These are phyloP conservation scores for Phengaris arion DNA, from an alignment of 2,888 invertebrate species.

Conservation along the genomic window DNA sequence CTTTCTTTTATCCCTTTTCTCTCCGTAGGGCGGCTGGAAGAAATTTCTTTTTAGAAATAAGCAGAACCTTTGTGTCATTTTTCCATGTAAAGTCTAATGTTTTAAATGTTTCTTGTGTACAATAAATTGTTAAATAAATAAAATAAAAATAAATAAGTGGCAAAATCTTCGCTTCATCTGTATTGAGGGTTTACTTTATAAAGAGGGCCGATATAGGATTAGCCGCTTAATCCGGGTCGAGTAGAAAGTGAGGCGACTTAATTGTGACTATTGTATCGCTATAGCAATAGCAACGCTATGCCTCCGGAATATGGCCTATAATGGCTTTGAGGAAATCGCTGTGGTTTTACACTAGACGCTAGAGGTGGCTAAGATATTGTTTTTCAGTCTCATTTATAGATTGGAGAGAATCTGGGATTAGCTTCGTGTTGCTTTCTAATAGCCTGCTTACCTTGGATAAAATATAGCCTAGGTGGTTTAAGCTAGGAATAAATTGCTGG, in stretches of 20 bases:
- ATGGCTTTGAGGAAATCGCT: conserved; percentile 13
- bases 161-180: conserved; percentile 7
- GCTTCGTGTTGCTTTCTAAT: not conserved
- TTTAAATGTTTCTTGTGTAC: no score
- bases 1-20: no score
- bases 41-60: no score
- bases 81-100: no score
- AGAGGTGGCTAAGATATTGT: conserved; percentile 20
- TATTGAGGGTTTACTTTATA: conserved; percentile 22
- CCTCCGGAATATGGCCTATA: not conserved
- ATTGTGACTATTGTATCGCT: conserved; percentile 46
- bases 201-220: conserved; percentile 43
- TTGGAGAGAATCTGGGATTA: not conserved
- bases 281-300: conserved; percentile 10
- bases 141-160: no score
- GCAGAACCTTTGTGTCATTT: no score
- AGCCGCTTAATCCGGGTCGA: conserved; percentile 44
- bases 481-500: not conserved
- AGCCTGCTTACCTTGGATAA: not conserved
- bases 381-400: conserved; percentile 19
- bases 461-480: not conserved
- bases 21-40: no score
- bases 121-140: no score
- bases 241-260: conserved; percentile 45
- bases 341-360: conserved; percentile 21